Percentiles rank a stretch among this genome's conserved stretches.
These are phyloP conservation scores for Arvicanthis niloticus DNA, from an alignment of 2,113 vertebrate species.

Conservation along the genomic window DNA sequence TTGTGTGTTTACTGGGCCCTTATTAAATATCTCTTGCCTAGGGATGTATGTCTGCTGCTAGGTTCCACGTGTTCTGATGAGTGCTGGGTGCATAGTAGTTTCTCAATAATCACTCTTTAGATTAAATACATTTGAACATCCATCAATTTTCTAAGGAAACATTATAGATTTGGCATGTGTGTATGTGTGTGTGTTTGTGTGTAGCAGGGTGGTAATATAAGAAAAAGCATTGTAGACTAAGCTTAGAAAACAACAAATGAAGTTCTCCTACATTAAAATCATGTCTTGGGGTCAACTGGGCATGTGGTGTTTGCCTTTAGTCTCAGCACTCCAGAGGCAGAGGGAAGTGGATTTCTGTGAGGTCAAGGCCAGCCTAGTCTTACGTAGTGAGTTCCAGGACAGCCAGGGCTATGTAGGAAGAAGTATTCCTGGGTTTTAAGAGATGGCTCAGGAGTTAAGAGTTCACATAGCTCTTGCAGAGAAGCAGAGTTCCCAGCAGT, in stretches of 20 bases:
- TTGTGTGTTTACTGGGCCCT: not conserved
- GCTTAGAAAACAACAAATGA: not conserved
- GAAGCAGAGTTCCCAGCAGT: too few species aligned
- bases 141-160: not conserved
- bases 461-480: not conserved
- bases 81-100: not conserved
- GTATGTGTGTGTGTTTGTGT: not conserved
- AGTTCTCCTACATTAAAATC: not conserved
- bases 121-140: not conserved
- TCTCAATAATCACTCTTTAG: not conserved
- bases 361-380: not conserved
- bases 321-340: not conserved
- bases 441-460: not conserved
- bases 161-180: not conserved
- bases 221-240: not conserved
- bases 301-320: not conserved
- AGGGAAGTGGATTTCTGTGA: not conserved
- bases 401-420: not conserved
- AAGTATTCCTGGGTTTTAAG: not conserved
- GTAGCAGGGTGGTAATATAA: too few species aligned
- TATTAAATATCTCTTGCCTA: not conserved
- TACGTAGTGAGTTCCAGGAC: not conserved
- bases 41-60: not conserved
- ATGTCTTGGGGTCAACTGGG: not conserved
- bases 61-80: not conserved